Base-by-base conservation (phyloP, 2,113 vertebrate species). In the Carassius carassius region DNA sequence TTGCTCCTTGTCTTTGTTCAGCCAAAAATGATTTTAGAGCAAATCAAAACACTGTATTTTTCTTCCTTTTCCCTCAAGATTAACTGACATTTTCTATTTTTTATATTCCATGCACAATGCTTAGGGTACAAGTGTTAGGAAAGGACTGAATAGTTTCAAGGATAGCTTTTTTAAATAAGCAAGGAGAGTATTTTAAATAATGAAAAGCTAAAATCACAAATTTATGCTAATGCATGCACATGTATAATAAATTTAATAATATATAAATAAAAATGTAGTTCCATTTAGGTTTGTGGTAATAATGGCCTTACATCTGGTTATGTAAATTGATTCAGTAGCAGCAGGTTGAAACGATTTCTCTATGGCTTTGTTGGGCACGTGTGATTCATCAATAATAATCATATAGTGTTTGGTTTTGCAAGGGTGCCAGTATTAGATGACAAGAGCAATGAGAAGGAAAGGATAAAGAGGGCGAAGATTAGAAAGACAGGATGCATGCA, bases 11-110 rank as follows among this genome's bases (percentile, higher is more conserved):
- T 21, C 7, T 25, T 1, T 51, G 17, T 81, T 81, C 78, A 49
- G 62, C 62, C 60, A 29, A 80, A 41, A 17, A 65, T 21, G 1
- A 11, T 44, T 14, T 49, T 19, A 29, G 60, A 65, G 58, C 12
- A 35, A 80, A 44, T 25, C 41, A 80, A 80, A 78, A 60, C 32
- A 60, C 16, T 51, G 47, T 58, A 10, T 78, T 78, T 77, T 58
- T 47, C 41, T 17, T 5, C 25, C 11, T 10, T 3, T 77, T 29
- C 29, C 75, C 37, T 77, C 29, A 10, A 37, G 9, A 56, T 8
- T 49, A 25, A 75, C 41, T 16, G 7, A 54, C 2, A 4, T 51
- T 16, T n/a, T 49, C 16, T 0, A 13, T 23, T 23, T 47, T 23
- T 23, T 47, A 29, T 32, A 7, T 16, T 17, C 63, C 23, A 65